Percentiles rank a stretch among this genome's conserved stretches.
Evolutionary conservation across 2,888 invertebrate genomes (phyloP).

Genomic region (Sylvicola cinctus): DNA sequence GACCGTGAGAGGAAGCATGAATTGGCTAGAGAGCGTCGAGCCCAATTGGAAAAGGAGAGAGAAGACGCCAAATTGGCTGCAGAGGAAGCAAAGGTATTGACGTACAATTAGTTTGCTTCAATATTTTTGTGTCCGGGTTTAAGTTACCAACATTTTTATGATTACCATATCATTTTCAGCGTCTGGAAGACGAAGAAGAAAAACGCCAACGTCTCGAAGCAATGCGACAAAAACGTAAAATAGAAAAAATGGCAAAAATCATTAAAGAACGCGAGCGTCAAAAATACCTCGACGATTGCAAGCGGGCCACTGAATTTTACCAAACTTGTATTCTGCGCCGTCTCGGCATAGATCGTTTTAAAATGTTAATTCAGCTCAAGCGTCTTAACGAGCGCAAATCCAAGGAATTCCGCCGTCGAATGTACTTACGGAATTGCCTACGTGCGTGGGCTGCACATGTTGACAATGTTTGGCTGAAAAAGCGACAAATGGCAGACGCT

Average conservation of each 20-base stretch:
- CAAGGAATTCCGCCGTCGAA: slow-evolving; percentile 26
- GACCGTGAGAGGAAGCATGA: slow-evolving; percentile 31
- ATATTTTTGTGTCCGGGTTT: background rate
- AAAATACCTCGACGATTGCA: slow-evolving; percentile 23
- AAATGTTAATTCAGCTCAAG: slow-evolving; percentile 17
- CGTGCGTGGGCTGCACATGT: slow-evolving; percentile 32
- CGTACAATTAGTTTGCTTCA: background rate
- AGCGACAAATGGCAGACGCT: slow-evolving; percentile 33
- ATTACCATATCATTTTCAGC: slow-evolving; percentile 10
- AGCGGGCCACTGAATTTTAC: slow-evolving; percentile 25
- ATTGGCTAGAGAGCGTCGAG: slow-evolving; percentile 19
- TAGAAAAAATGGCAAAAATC: slow-evolving; percentile 38
- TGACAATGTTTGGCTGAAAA: slow-evolving; percentile 28
- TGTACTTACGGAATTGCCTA: slow-evolving; percentile 29
- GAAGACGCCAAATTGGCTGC: slow-evolving; percentile 22
- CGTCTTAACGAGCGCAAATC: slow-evolving; percentile 25
- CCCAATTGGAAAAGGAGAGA: slow-evolving; percentile 20
- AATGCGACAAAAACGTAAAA: slow-evolving; percentile 35
- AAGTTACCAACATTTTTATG: background rate
- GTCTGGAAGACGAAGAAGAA: slow-evolving; percentile 34
- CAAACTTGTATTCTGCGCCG: slow-evolving; percentile 18
- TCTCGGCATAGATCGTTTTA: slow-evolving; percentile 20
- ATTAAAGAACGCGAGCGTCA: slow-evolving; percentile 33
- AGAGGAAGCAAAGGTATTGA: slow-evolving; percentile 24
- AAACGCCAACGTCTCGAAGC: slow-evolving; percentile 35